Conservation (phyloP, 1,140 invertebrate species). For the Marisa cornuarietis region DNA sequence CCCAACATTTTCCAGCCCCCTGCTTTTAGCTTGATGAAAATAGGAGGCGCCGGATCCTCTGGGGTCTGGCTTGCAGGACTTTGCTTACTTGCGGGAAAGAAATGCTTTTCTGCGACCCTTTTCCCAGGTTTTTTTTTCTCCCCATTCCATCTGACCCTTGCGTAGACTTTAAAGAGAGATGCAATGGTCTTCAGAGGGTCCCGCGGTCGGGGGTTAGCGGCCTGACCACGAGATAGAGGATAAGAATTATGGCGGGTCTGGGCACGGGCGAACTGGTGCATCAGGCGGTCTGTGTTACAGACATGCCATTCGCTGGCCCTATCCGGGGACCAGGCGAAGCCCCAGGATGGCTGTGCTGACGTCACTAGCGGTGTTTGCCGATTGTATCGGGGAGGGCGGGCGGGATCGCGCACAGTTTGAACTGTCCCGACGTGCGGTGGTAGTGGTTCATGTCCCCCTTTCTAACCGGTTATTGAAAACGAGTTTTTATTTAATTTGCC, state of each 20-base stretch:
- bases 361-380: too few species aligned
- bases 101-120: slow-evolving; percentile 20
- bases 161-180: background rate
- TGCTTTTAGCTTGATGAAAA: slow-evolving; percentile 25
- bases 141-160: slow-evolving; percentile 16
- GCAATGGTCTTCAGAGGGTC: background rate
- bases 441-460: background rate
- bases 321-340: too few species aligned
- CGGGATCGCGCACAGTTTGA: too few species aligned
- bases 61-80: background rate
- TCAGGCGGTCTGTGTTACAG: too few species aligned
- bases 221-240: too few species aligned
- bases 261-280: too few species aligned
- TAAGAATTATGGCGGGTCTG: too few species aligned
- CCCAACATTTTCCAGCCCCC: slow-evolving; percentile 7
- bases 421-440: background rate
- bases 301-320: too few species aligned
- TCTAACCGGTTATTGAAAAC: background rate
- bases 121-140: slow-evolving; percentile 24
- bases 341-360: too few species aligned
- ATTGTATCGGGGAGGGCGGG: too few species aligned
- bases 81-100: background rate
- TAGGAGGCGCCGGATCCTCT: background rate
- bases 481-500: background rate
- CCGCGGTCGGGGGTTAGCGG: background rate